A percentile compares a stretch with the other conserved stretches of the same genome.
These are phyloP conservation scores for Heterocephalus glaber DNA, from an alignment of 2,113 vertebrate species.

Conservation along the genomic window DNA sequence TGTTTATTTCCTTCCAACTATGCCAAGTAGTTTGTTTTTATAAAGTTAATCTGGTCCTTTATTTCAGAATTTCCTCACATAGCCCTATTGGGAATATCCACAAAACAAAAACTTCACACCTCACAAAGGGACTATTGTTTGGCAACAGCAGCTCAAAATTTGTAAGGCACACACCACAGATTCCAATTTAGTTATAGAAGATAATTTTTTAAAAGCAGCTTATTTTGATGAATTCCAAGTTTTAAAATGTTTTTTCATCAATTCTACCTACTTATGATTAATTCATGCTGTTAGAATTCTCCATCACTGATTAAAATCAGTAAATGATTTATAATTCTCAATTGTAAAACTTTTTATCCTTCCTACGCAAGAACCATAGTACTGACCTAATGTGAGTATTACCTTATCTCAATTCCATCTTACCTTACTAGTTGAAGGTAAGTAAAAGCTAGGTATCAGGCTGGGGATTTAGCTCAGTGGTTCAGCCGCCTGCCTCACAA, in stretches of 20 bases:
- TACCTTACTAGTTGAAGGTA: slow-evolving; percentile 10
- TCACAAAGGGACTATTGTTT: slow-evolving; percentile 65
- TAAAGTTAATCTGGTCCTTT: slow-evolving; percentile 71
- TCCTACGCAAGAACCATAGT: not conserved
- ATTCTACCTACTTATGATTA: slow-evolving; percentile 17
- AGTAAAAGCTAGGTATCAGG: not conserved
- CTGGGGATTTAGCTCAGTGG: too few species aligned
- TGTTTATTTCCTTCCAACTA: slow-evolving; percentile 79
- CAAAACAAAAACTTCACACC: slow-evolving; percentile 63
- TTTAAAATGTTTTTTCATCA: slow-evolving; percentile 43
- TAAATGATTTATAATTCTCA: slow-evolving; percentile 31
- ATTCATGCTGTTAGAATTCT: slow-evolving; percentile 15
- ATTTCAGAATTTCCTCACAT: slow-evolving; percentile 75
- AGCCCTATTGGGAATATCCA: slow-evolving; percentile 61
- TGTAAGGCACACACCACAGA: slow-evolving; percentile 32
- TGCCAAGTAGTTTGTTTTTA: slow-evolving; percentile 72
- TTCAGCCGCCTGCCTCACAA: too few species aligned
- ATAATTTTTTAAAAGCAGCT: slow-evolving; percentile 18
- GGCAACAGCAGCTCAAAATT: slow-evolving; percentile 30
- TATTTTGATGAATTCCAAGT: slow-evolving; percentile 21
- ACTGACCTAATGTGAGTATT: not conserved
- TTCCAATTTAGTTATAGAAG: slow-evolving; percentile 52
- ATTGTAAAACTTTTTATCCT: slow-evolving; percentile 32
- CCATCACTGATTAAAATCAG: not conserved
- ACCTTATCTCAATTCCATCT: not conserved